Conservation (phyloP, 2,888 invertebrate species). For the Lissonota sp. region DNA sequence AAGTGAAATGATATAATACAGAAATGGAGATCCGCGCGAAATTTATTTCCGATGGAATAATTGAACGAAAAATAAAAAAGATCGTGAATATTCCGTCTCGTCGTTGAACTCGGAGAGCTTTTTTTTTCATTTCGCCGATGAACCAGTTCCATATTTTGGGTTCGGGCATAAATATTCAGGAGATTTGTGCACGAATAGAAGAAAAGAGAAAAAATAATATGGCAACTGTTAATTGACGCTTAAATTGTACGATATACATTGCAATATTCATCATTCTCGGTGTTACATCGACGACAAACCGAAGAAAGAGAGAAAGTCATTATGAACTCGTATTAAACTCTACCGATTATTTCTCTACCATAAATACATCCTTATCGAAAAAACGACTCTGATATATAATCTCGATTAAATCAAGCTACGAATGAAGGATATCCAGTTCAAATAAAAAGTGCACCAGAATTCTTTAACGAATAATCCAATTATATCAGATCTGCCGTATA, state of each 20-base stretch:
- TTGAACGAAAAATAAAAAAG: conserved; percentile 16
- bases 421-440: too few relatives aligned
- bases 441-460: too few relatives aligned
- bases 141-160: background rate
- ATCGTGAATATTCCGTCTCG: conserved; percentile 6
- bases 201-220: background rate
- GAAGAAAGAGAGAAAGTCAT: conserved; percentile 5
- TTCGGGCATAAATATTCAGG: conserved; percentile 12
- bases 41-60: conserved; percentile 36
- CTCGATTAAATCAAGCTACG: too few relatives aligned
- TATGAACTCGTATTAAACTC: too few relatives aligned
- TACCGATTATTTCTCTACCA: too few relatives aligned
- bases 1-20: conserved; percentile 34
- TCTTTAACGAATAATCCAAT: too few relatives aligned
- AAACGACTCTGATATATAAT: too few relatives aligned
- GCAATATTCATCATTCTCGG: conserved; percentile 17
- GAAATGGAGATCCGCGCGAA: conserved; percentile 16
- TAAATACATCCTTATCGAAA: too few relatives aligned
- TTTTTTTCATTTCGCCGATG: background rate
- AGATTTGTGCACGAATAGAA: background rate
- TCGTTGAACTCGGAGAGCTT: background rate
- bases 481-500: too few relatives aligned
- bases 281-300: conserved; percentile 9
- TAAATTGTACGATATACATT: conserved; percentile 1
- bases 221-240: conserved; percentile 5